A percentile compares a stretch with the other conserved stretches of the same genome.
These are phyloP conservation scores for Rhynchomys soricoides DNA, from an alignment of 2,113 vertebrate species.

Conservation along the genomic window DNA sequence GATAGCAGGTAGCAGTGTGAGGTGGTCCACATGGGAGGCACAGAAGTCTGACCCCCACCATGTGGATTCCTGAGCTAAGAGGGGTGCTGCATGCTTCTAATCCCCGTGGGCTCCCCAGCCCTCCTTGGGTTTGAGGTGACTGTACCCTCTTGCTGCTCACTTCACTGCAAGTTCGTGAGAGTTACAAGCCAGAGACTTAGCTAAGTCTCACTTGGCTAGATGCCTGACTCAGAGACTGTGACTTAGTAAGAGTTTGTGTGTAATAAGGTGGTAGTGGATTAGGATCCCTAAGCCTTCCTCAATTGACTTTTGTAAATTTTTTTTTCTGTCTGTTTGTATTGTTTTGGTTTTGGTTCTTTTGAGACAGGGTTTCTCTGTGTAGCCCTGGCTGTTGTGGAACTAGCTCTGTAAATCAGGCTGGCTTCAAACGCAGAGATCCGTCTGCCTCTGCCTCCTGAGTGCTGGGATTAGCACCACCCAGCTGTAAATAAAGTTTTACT, in stretches of 20 bases:
- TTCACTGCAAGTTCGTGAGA: not conserved
- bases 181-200: not conserved
- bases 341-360: not conserved
- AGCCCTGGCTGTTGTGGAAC: not conserved
- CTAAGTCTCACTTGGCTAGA: not conserved
- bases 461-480: not conserved
- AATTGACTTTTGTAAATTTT: not conserved
- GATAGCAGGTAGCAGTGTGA: not conserved
- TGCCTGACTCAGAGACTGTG: not conserved
- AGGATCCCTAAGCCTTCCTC: not conserved
- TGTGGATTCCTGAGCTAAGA: not conserved
- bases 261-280: not conserved
- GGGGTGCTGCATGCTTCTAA: not conserved
- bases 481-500: conserved; percentile 30
- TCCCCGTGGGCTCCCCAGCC: not conserved
- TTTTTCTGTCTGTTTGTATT: not conserved
- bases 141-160: no score
- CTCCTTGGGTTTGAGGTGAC: not conserved
- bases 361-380: not conserved
- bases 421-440: not conserved
- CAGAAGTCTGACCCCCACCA: not conserved
- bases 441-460: not conserved
- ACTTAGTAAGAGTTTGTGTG: not conserved
- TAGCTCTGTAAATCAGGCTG: not conserved
- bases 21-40: not conserved